Evolutionary conservation across 2,797 vertebrate species (phyloP), one percentile per base, ranked within the genome.

Genomic region (Notolabrus celidotus): DNA sequence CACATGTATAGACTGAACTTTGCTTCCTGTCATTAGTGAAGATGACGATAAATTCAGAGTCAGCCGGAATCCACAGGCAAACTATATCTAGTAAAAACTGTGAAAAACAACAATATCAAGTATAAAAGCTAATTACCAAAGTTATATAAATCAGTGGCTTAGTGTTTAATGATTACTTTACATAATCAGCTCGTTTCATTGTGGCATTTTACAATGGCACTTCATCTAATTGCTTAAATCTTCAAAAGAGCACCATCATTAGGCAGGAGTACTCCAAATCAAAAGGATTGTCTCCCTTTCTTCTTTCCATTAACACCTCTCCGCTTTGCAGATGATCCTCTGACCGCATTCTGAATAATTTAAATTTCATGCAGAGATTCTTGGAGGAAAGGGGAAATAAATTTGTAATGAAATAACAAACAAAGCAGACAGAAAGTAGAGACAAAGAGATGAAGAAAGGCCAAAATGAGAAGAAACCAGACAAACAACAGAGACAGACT

Each of bases 331-430:
- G 20, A 56, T 52, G 3, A 14, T 19, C 38, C 50, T 43, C 10
- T 0, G 55, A 51, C 27, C 42, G 39, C 17, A 50, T 46, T 70
- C 58, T 45, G 53, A 34, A n/a, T 47, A 42, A 27, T 72, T 64
- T 51, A 12, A 20, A 75, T 63, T 63, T 38, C 8, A 9, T 63
- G 43, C 42, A 47, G 39, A 50, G 9, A 19, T 12, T 47, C 60
- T 60, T 43, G 12, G n/a, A 71, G 33, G 43, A 31, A 1, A 19
- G 20, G 19, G 23, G 15, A 41, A 57, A 67, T 73, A 50, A 38
- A 79, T 70, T 49, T 51, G 46, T 59, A 43, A 73, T 63, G n/a
- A 54, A 68, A 47, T 3, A 54, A 57, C 17, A 27, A 72, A 33
- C 29, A 60, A 55, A 64, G 49, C 57, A 1, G 5, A 54, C 0